phyloP scores from a whole-genome alignment of 2,888 invertebrate species.

The Pollenia griseotomentosa region DNA sequence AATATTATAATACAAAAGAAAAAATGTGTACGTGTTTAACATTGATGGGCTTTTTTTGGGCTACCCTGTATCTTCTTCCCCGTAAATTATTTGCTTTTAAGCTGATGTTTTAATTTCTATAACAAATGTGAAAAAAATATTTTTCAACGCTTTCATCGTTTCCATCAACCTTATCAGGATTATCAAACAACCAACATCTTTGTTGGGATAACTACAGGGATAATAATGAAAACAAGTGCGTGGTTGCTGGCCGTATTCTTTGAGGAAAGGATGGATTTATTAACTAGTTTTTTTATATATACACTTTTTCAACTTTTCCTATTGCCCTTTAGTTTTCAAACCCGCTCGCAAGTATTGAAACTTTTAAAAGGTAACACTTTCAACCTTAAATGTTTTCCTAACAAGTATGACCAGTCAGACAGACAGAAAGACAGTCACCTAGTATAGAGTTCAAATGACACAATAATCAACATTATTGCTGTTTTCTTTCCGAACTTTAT shows the following conservation, averaged over 20 bases:
- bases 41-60: not conserved
- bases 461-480: slow-evolving; percentile 40
- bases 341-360: slow-evolving; percentile 4
- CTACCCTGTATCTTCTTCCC: not conserved
- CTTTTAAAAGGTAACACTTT: slow-evolving; percentile 44
- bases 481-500: slow-evolving; percentile 40
- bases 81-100: slow-evolving; percentile 11
- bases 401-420: slow-evolving; percentile 35
- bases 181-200: not conserved
- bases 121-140: slow-evolving; percentile 5
- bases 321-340: not conserved
- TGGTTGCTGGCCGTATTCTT: slow-evolving; percentile 7
- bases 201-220: not conserved
- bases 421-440: too few species aligned
- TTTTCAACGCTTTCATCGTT: not conserved
- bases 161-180: not conserved
- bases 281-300: slow-evolving; percentile 16
- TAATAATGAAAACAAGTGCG: slow-evolving; percentile 35
- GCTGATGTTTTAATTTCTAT: slow-evolving; percentile 16
- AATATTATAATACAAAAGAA: too few species aligned
- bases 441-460: slow-evolving; percentile 17
- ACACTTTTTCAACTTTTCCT: not conserved
- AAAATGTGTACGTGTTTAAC: too few species aligned
- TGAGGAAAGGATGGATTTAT: slow-evolving; percentile 13
- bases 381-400: slow-evolving; percentile 10